Evolutionary conservation across 2,888 invertebrate genomes (phyloP).

Genomic region (Nephrotoma appendiculata): DNA sequence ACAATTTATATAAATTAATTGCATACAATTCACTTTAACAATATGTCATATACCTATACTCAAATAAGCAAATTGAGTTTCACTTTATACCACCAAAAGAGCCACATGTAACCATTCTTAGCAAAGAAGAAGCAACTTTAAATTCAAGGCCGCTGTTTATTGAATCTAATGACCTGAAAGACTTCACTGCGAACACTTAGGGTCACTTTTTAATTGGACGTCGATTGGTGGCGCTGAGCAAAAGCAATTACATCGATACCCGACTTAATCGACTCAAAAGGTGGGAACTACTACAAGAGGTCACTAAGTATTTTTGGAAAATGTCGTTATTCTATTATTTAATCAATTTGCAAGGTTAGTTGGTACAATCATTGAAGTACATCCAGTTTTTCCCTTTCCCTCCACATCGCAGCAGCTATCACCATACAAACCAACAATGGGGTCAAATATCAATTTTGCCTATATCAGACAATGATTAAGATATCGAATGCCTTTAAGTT

Average conservation of each 20-base stretch:
- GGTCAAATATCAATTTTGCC: too few species aligned
- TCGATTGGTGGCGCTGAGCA: background rate
- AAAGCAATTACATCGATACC: too few species aligned
- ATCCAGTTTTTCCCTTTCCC: too few species aligned
- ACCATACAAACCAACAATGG: too few species aligned
- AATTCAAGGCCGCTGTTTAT: background rate
- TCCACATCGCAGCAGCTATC: too few species aligned
- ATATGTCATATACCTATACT: background rate
- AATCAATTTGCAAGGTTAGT: background rate
- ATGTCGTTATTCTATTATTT: background rate
- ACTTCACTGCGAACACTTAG: background rate
- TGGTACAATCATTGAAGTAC: too few species aligned
- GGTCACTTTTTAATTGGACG: background rate
- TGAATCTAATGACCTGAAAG: background rate
- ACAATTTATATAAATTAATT: too few species aligned
- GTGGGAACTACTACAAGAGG: background rate
- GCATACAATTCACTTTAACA: background rate
- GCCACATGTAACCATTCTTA: background rate
- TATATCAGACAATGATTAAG: too few species aligned
- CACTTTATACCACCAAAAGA: background rate
- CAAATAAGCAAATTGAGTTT: background rate
- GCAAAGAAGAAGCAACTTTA: background rate
- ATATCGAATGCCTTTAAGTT: too few species aligned
- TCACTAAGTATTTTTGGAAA: background rate
- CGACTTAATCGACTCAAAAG: too few species aligned